Evolutionary conservation across 2,888 invertebrate species (phyloP).

Genomic region (Tipula confusa): DNA sequence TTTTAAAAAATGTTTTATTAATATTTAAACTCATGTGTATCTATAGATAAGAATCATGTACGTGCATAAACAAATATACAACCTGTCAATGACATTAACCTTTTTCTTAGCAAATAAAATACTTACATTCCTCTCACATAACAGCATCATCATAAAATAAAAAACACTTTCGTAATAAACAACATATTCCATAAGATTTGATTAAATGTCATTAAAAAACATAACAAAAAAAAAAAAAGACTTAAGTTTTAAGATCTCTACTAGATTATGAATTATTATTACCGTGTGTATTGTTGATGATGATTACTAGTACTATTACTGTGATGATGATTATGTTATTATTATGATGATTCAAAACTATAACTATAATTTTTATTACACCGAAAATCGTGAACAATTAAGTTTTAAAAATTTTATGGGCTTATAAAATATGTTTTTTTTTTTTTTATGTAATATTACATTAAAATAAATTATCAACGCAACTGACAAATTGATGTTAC

Average conservation of each 20-base stretch:
- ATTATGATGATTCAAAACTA: constrained; percentile 9
- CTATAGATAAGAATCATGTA: neutral
- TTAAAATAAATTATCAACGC: neutral
- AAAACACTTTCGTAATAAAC: neutral
- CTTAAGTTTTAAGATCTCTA: neutral
- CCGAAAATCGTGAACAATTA: constrained; percentile 12
- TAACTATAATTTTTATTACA: neutral
- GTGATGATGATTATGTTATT: neutral
- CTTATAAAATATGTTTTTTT: neutral
- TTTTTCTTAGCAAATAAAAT: neutral
- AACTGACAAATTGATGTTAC: neutral
- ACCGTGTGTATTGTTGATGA: neutral
- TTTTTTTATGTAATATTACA: constrained; percentile 1
- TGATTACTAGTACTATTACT: neutral
- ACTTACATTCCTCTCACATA: neutral
- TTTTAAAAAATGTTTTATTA: neutral
- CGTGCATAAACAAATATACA: neutral
- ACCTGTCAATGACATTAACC: constrained; percentile 25
- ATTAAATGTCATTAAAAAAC: neutral
- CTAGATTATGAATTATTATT: constrained; percentile 3
- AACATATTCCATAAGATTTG: constrained; percentile 3
- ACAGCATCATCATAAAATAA: neutral
- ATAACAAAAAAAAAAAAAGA: neutral
- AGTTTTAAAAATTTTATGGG: neutral
- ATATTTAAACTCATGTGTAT: neutral